Base-by-base conservation (phyloP, 2,797 vertebrate species). In the Erpetoichthys calabaricus region DNA sequence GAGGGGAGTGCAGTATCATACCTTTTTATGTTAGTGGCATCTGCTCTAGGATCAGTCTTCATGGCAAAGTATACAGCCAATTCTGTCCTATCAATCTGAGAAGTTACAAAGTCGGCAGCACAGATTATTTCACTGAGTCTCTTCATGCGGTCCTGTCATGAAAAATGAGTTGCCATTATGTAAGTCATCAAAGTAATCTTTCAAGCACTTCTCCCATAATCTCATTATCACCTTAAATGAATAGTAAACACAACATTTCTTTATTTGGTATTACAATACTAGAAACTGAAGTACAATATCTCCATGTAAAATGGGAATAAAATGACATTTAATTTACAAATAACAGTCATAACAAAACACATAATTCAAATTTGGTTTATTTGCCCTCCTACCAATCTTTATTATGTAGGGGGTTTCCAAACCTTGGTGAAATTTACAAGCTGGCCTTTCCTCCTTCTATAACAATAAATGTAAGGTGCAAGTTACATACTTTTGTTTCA, bases 21-120 rank as follows among this genome's bases (percentile, higher is more conserved):
- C 96, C 87, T 95, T 84, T 98, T 99, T 74, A 99, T 96, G 64
- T 89, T 77, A 70, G 91, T 85, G 45, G 96, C 95, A 51, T 98
- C 96, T 1, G 95, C 92, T 52, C 96, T 89, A 43, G 92, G 90
- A 78, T 99, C 96, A 1, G 85, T 91, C 86, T 99, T 99, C 91
- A 98, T 88, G 59, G 90, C 92, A 74, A 99, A 81, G 75, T 91
- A 92, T 52, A 98, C 83, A 0, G 94, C 94, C 58, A 99, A 73
- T 1, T 89, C 89, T 0, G 94, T 97, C 70, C 96, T 92, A 74
- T 99, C 94, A 47, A 98, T 93, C 51, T 86, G 89, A 63, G 91
- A 88, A 57, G 97, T 82, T 56, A 99, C 91, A 1, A 82, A 76
- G 67, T 97, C 89, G 4, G 92, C 91, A 42, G 94, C 91, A 7